These are phyloP conservation scores for Diorhabda carinulata DNA, from an alignment of 1,140 invertebrate species.

Conservation along the genomic window DNA sequence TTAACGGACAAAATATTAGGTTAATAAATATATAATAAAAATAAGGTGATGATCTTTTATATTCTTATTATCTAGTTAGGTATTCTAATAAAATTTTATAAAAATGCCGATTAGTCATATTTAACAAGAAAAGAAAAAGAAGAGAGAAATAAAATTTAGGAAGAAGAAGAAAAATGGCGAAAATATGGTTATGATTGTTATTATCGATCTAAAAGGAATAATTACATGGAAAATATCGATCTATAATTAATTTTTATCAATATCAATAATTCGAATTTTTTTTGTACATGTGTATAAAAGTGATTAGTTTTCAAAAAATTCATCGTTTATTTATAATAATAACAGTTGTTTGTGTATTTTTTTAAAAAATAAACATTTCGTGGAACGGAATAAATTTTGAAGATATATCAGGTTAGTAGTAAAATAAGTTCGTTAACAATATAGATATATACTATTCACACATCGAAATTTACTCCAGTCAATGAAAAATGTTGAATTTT, in stretches of 20 bases:
- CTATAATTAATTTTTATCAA: background rate
- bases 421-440: background rate
- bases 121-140: too few relatives aligned
- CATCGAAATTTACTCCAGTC: background rate
- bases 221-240: background rate
- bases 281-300: conserved; percentile 88
- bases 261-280: conserved; percentile 45
- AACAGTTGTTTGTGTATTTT: conserved; percentile 48
- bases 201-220: too few relatives aligned
- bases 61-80: too few relatives aligned
- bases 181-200: too few relatives aligned
- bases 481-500: background rate
- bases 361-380: too few relatives aligned
- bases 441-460: background rate
- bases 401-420: background rate
- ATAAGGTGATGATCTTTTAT: too few relatives aligned
- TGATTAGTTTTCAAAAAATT: conserved; percentile 81
- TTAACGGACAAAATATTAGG: too few relatives aligned
- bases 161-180: too few relatives aligned
- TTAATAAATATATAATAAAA: too few relatives aligned
- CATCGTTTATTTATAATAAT: conserved; percentile 89
- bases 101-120: too few relatives aligned
- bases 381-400: background rate
- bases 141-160: too few relatives aligned
- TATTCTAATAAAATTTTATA: too few relatives aligned